These are phyloP conservation scores for Plagiodera versicolora DNA, from an alignment of 2,888 invertebrate genomes.

Conservation along the genomic window DNA sequence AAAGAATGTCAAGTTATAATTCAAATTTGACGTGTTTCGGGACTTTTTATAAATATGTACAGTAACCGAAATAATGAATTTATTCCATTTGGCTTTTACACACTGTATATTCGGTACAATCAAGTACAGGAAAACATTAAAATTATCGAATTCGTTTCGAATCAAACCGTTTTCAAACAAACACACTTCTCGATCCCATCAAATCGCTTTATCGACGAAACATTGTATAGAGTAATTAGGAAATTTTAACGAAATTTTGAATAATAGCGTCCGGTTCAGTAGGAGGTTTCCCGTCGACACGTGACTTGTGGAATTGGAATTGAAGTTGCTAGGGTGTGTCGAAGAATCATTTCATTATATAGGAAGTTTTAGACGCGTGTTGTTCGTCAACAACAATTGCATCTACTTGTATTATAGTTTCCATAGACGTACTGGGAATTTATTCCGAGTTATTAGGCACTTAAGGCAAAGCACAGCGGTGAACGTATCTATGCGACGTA, in stretches of 20 bases:
- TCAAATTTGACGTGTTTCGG: too few relatives aligned
- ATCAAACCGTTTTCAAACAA: conserved; percentile 28
- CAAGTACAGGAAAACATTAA: conserved; percentile 25
- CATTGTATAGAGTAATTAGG: conserved; percentile 44
- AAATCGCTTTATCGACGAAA: conserved; percentile 40
- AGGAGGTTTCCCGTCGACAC: conserved; percentile 32
- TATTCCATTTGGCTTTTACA: too few relatives aligned
- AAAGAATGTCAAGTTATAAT: too few relatives aligned
- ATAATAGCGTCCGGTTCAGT: conserved; percentile 42
- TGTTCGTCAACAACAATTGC: conserved; percentile 2
- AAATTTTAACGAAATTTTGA: conserved; percentile 42
- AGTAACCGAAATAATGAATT: too few relatives aligned
- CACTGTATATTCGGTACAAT: conserved; percentile 6
- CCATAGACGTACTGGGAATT: not conserved
- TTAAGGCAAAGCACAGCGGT: too few relatives aligned
- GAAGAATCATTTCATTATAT: conserved; percentile 3
- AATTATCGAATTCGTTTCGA: conserved; percentile 31
- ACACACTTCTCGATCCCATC: conserved; percentile 18
- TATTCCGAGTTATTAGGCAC: too few relatives aligned
- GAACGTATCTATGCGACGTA: too few relatives aligned
- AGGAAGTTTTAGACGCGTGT: conserved; percentile 16
- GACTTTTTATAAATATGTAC: too few relatives aligned
- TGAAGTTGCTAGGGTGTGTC: conserved; percentile 9
- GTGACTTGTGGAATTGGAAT: conserved; percentile 40
- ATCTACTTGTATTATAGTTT: not conserved